Base-by-base conservation (phyloP, 2,888 invertebrate genomes). In the Oasisia sp. region DNA sequence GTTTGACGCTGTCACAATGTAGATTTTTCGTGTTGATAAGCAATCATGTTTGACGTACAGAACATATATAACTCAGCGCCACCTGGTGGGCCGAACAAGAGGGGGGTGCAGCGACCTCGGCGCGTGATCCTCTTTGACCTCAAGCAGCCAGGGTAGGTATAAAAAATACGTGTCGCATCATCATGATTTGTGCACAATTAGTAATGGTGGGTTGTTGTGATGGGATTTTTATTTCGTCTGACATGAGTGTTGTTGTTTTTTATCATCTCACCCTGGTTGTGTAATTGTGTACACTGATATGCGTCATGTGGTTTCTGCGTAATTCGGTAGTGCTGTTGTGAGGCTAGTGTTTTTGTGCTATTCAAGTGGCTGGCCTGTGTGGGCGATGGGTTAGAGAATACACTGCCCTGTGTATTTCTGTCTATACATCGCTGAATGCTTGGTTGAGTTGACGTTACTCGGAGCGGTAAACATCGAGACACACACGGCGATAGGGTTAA, bases 211-310 rank as follows among this genome's bases (percentile, higher is more conserved):
- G 74, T 27, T 74, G 74, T 74, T 19, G 74, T 74, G 74, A 14
- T n/a, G 74, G n/a, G n/a, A 74, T 74, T 0, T 74, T 74, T 27
- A 74, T 74, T 74, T 74, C 74, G 7, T 74, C n/a, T 74, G 74
- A 74, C 74, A 74, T 27, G 27, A 74, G n/a, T 50, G 74, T 19
- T 7, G 74, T 19, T 38, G 38, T 38, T 38, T n/a, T 74, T n/a
- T 74, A 74, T 74, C 74, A 74, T 74, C 74, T 74, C 27, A n/a
- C 74, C 50, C n/a, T 19, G 74, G 74, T 74, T 0, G 74, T 74
- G 74, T 74, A 74, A 74, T 74, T 74, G 74, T 74, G 74, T 74
- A 74, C 74, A 27, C 74, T 27, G 74, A 74, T 74, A 74, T 74
- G 74, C 74, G 27, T 74, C 74, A 74, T 74, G 74, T 74, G 74